Evolutionary conservation across 2,888 invertebrate genomes (phyloP), one percentile per base, ranked within the genome.

Genomic region (Caenorhabditis virilis): DNA sequence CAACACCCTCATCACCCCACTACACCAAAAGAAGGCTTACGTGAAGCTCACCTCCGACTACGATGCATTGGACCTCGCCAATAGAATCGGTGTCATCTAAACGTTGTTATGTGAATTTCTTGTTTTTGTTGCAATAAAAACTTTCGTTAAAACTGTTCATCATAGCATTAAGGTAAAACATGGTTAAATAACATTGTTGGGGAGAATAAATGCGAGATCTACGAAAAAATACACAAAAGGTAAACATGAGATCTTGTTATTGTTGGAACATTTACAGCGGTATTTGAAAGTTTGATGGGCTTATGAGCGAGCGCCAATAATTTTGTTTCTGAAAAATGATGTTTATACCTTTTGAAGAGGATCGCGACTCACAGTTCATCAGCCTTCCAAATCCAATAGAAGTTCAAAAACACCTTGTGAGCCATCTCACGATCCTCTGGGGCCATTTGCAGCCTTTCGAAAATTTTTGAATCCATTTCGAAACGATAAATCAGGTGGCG

Each of bases 21-120:
- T 97, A 86, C 95, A 95, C 51, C 91, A 93, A 87, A 99, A 99
- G 90, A 99, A 98, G 88, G 98, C 98, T 45, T 99, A 97, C 85
- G 97, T 98, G 61, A 89, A 94, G 84, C 88, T 98, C 84, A 92
- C 95, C 52, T 89, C 95, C 77, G 97, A 98, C 85, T 95, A 95
- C 85, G 98, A 99, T 88, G 98, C 98, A 67, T 88, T 99, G 83
- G 98, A 98, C 88, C 95, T 98, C 84, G 98, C 98, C 83, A 98
- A 98, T 89, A 98, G 87, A 61, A 82, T 82, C 54, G 82, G 82
- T 39, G 78, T 82, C 69, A 82, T 82, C 74, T 82, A 78, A 79
- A 74, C 46, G 6, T 46, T 49, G 49, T 58, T 55, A 48, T 57
- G 27, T 27, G 20, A 52, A 38, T 41, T 51, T 20, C 42, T 53